Percentiles rank a stretch among this genome's conserved stretches.
phyloP scores from a whole-genome alignment of 2,888 invertebrate genomes.

The Lysandra coridon region DNA sequence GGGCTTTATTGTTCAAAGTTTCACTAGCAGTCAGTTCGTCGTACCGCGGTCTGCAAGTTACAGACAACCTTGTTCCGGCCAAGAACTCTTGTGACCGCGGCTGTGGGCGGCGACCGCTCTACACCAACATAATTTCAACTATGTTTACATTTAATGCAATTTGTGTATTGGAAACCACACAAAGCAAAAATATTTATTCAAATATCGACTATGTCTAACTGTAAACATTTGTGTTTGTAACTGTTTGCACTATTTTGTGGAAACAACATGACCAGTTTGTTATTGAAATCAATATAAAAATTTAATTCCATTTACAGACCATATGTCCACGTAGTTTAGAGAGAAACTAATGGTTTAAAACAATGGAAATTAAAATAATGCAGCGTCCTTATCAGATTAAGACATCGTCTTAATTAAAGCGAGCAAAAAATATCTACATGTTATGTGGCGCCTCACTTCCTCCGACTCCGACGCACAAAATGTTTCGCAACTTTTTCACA shows the following conservation, averaged over 20 bases:
- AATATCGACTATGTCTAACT: too few relatives aligned
- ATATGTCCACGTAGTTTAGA: background rate
- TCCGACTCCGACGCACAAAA: background rate
- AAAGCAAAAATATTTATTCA: background rate
- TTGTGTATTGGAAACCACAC: background rate
- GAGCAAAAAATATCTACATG: background rate
- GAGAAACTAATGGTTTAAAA: background rate
- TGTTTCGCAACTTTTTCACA: conserved; percentile 3
- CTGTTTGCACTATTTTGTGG: background rate
- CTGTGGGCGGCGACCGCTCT: background rate
- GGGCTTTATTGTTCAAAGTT: background rate
- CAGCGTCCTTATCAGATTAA: background rate
- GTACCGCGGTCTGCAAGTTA: background rate
- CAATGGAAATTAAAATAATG: background rate
- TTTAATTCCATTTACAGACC: background rate
- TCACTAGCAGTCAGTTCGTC: background rate
- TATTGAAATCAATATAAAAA: background rate
- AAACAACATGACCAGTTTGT: background rate
- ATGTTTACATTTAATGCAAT: background rate
- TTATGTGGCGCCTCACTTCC: background rate
- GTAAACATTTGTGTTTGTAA: too few relatives aligned
- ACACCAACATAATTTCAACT: background rate
- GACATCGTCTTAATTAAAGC: background rate
- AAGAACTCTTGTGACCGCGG: conserved; percentile 1
- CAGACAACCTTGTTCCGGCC: background rate